These are phyloP conservation scores for Oostethus manadensis DNA, from an alignment of 2,113 vertebrate species.

Conservation along the genomic window DNA sequence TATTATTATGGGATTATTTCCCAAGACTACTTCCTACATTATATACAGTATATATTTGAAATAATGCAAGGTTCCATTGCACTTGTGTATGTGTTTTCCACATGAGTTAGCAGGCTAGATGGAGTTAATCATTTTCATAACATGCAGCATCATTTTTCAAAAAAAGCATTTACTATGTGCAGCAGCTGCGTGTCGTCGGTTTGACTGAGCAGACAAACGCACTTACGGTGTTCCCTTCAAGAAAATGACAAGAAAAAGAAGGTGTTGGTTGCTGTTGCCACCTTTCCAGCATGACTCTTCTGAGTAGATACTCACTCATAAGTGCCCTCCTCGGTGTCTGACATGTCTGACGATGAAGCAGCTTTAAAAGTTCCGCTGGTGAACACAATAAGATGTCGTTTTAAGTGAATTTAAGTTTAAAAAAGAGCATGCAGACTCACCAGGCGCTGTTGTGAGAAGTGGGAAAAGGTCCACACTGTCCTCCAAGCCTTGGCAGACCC, in stretches of 20 bases:
- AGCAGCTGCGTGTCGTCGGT: background rate
- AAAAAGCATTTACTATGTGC: too few relatives aligned
- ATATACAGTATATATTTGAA: too few relatives aligned
- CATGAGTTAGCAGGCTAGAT: too few relatives aligned
- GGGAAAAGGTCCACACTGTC: background rate
- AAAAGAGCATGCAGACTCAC: constrained; percentile 44
- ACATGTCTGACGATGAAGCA: constrained; percentile 73
- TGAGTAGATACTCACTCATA: constrained; percentile 78
- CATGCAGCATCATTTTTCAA: constrained; percentile 20
- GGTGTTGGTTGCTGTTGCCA: background rate
- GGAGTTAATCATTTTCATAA: too few relatives aligned
- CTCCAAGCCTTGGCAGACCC: constrained; percentile 17
- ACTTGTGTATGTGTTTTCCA: too few relatives aligned
- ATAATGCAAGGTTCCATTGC: too few relatives aligned
- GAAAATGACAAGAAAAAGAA: constrained; percentile 16
- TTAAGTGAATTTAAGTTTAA: background rate
- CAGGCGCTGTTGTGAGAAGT: constrained; percentile 15
- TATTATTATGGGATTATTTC: too few relatives aligned
- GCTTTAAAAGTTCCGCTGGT: background rate
- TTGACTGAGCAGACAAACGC: constrained; percentile 1
- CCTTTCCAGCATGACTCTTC: background rate
- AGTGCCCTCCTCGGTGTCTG: constrained; percentile 77
- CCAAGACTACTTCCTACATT: too few relatives aligned
- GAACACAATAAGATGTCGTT: background rate
- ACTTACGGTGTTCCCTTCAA: constrained; percentile 84